These are phyloP conservation scores for Porites lobata DNA, from an alignment of 92 coral and sea anemone species.

Conservation along the genomic window DNA sequence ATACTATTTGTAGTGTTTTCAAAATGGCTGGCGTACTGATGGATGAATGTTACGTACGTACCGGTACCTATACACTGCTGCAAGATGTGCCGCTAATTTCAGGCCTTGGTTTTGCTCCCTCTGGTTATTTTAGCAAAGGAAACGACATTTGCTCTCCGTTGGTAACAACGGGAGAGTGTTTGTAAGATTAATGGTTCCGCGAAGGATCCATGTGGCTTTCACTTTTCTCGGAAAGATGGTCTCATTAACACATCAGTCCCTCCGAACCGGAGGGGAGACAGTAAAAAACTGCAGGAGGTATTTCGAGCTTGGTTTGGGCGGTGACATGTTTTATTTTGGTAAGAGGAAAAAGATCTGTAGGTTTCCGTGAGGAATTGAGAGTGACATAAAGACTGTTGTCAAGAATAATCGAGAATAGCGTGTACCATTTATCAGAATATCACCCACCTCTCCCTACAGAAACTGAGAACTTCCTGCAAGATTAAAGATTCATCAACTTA, in stretches of 20 bases:
- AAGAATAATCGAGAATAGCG: background rate
- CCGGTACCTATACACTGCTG: background rate
- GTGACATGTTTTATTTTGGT: background rate
- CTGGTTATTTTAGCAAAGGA: background rate
- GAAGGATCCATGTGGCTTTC: background rate
- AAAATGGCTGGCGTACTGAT: conserved; percentile 10
- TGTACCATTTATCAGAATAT: background rate
- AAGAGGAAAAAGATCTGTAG: background rate
- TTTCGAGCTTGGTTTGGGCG: background rate
- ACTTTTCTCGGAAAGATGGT: conserved; percentile 27
- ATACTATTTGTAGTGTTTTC: background rate
- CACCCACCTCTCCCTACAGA: background rate
- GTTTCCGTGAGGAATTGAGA: background rate
- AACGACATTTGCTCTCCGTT: background rate
- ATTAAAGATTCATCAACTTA: background rate
- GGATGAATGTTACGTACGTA: background rate
- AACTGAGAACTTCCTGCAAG: background rate
- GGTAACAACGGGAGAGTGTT: background rate
- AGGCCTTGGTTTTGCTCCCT: background rate
- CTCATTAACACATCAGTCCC: background rate
- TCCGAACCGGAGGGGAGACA: background rate
- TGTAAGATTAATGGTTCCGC: background rate
- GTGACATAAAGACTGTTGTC: no score
- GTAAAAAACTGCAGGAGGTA: background rate
- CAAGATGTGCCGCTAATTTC: background rate